phyloP scores from a whole-genome alignment of 2,113 vertebrate species.

The Erinaceus europaeus region DNA sequence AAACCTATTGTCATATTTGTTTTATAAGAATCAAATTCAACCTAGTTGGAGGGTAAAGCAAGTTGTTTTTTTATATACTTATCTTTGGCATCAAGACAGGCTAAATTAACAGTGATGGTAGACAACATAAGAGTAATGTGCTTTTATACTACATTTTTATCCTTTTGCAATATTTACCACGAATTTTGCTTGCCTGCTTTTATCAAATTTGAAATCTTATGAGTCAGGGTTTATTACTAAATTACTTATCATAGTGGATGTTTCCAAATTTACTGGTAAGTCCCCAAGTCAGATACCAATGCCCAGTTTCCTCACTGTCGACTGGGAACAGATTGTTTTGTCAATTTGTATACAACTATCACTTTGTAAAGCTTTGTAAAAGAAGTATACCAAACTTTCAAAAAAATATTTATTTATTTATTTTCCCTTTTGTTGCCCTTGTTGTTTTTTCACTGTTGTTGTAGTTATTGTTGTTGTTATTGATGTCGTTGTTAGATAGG shows the following conservation, averaged over 20 bases:
- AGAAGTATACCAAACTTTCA: not conserved
- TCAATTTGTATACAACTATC: not conserved
- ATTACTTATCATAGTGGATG: not conserved
- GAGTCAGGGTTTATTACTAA: not conserved
- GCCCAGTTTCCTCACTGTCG: not conserved
- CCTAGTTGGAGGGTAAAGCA: not conserved
- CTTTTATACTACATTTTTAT: not conserved
- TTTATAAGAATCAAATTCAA: not conserved
- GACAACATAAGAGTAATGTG: not conserved
- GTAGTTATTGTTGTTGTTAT: too few relatives aligned
- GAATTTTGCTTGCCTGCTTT: not conserved
- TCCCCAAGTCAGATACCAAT: not conserved
- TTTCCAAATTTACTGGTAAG: not conserved
- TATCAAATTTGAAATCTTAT: not conserved
- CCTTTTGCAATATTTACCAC: not conserved
- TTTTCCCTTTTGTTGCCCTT: too few relatives aligned
- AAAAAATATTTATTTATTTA: too few relatives aligned
- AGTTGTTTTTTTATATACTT: not conserved
- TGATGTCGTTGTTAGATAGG: too few relatives aligned
- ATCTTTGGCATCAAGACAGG: not conserved
- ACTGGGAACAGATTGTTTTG: not conserved
- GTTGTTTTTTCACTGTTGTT: too few relatives aligned
- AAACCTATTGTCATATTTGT: not conserved
- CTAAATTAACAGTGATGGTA: not conserved
- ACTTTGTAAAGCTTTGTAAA: not conserved